Percentiles rank a stretch among this genome's conserved stretches.
Evolutionary conservation across 2,113 vertebrate species (phyloP).

Genomic region (Nanorana parkeri): DNA sequence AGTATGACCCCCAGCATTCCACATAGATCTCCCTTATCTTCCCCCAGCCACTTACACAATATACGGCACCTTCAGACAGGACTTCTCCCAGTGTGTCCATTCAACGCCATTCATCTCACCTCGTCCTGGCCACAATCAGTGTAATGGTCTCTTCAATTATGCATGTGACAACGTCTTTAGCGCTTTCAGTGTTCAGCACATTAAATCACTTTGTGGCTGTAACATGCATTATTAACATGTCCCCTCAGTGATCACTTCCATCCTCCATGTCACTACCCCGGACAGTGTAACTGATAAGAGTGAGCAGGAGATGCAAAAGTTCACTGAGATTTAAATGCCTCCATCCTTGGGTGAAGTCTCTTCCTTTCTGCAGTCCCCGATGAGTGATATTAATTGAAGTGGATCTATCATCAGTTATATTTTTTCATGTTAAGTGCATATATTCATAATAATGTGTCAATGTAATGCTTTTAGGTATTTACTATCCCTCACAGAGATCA

Average conservation of each 20-base stretch:
- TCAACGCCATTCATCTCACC: not conserved
- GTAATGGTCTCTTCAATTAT: conserved; percentile 24
- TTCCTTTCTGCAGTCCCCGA: no score
- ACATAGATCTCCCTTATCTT: conserved; percentile 9
- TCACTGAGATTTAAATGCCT: no score
- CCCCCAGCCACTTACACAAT: not conserved
- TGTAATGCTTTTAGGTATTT: no score
- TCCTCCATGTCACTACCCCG: not conserved
- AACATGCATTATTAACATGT: conserved; percentile 33
- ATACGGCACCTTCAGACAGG: not conserved
- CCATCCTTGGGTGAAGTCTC: no score
- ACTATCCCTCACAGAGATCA: no score
- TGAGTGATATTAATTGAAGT: no score
- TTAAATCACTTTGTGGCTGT: conserved; percentile 30
- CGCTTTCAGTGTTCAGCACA: conserved; percentile 25
- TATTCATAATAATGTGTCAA: no score
- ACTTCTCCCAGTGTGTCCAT: not conserved
- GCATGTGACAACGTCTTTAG: conserved; percentile 26
- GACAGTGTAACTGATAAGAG: not conserved
- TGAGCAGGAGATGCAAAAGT: no score
- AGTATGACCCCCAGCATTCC: not conserved
- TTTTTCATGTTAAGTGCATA: no score
- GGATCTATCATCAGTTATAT: no score
- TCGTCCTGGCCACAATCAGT: not conserved
- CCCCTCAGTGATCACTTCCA: not conserved